These are phyloP conservation scores for Sternotherus odoratus DNA, from an alignment of 2,797 vertebrate species.

Conservation along the genomic window DNA sequence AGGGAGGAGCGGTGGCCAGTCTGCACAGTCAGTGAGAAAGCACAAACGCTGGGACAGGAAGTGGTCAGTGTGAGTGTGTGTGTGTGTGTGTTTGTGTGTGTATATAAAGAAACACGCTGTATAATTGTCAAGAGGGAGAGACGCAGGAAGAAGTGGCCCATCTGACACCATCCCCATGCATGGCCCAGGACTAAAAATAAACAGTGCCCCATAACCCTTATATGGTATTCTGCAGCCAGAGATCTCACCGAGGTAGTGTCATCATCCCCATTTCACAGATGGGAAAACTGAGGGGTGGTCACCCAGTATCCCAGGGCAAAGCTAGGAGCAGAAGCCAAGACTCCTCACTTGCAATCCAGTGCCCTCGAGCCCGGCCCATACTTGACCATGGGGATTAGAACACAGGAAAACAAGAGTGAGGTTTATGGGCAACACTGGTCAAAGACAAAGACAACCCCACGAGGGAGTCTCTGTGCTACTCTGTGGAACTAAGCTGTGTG, in stretches of 20 bases:
- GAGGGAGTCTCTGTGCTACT: neutral
- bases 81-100: no score
- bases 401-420: neutral
- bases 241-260: neutral
- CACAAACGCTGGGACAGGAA: conserved; percentile 4
- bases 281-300: neutral
- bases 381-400: neutral
- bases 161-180: neutral
- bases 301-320: no score
- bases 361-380: neutral
- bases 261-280: neutral
- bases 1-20: accelerated
- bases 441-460: neutral
- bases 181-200: neutral
- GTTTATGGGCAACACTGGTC: neutral
- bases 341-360: neutral
- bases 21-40: neutral
- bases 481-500: neutral
- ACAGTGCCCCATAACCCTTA: neutral
- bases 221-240: neutral
- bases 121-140: neutral
- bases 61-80: neutral
- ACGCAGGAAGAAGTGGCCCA: neutral
- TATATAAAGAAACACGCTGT: neutral
- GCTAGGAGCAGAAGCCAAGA: neutral